These are phyloP conservation scores for Quadroppia sp. DNA, from an alignment of 2,888 invertebrate species.

Conservation along the genomic window DNA sequence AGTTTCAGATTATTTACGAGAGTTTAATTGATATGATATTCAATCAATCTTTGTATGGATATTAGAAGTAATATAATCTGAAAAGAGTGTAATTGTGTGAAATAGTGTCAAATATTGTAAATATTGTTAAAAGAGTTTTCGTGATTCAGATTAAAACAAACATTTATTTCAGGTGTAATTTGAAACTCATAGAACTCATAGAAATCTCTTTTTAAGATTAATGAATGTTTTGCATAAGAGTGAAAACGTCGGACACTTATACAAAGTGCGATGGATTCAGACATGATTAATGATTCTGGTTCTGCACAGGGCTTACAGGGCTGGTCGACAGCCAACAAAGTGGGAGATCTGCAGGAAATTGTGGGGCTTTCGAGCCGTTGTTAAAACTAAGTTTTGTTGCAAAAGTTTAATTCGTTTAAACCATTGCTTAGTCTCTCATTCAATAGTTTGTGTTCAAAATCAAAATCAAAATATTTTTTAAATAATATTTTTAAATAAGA, in stretches of 20 bases:
- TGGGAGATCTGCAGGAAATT: conserved; percentile 1
- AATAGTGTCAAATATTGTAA: not conserved
- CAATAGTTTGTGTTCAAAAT: not conserved
- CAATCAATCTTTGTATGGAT: conserved; percentile 13
- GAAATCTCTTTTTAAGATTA: conserved; percentile 28
- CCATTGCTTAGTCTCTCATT: not conserved
- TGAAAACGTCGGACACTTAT: conserved; percentile 27
- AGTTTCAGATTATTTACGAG: not conserved
- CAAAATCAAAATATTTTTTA: not conserved
- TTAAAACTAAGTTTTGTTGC: not conserved
- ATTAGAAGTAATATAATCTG: not conserved
- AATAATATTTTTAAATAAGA: no score
- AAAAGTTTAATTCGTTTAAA: not conserved
- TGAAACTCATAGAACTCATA: conserved; percentile 30
- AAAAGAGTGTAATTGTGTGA: conserved; percentile 11
- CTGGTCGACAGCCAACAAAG: conserved; percentile 30
- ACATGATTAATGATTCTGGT: conserved; percentile 31
- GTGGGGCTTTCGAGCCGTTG: not conserved
- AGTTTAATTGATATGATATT: conserved; percentile 15
- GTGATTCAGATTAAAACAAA: conserved; percentile 10
- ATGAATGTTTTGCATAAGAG: conserved; percentile 34
- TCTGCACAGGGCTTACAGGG: conserved; percentile 23
- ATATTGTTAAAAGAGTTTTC: not conserved
- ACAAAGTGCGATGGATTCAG: conserved; percentile 25
- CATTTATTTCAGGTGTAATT: conserved; percentile 28